These are phyloP conservation scores for Acanthococcus lagerstroemiae DNA, from an alignment of 2,888 invertebrate genomes.

Conservation along the genomic window DNA sequence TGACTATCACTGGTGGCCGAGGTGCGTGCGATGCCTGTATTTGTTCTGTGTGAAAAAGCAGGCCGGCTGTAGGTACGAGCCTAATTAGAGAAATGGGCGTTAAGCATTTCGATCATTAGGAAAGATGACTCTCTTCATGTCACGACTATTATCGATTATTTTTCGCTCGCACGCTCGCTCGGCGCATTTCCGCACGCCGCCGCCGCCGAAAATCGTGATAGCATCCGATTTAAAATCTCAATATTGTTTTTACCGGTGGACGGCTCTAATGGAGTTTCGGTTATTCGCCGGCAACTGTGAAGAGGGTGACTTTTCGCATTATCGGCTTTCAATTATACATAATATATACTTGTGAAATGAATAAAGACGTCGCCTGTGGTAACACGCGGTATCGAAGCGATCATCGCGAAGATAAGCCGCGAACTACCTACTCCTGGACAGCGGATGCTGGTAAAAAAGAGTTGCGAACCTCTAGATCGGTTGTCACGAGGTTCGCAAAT, in stretches of 20 bases:
- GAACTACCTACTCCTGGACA: too few relatives aligned
- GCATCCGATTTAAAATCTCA: constrained; percentile 13
- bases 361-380: too few relatives aligned
- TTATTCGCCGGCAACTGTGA: too few relatives aligned
- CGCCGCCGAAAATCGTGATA: constrained; percentile 8
- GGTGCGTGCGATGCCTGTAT: constrained; percentile 27
- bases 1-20: constrained; percentile 17
- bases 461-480: too few relatives aligned
- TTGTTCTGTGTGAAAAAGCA: constrained; percentile 21
- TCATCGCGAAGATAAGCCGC: too few relatives aligned
- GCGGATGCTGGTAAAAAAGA: too few relatives aligned
- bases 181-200: background rate
- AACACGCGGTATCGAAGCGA: too few relatives aligned
- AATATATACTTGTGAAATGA: too few relatives aligned
- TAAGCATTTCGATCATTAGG: constrained; percentile 22
- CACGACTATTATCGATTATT: background rate
- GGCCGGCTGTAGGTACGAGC: constrained; percentile 16
- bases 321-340: too few relatives aligned
- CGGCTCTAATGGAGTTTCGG: too few relatives aligned
- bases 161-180: background rate
- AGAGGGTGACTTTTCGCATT: too few relatives aligned
- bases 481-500: too few relatives aligned
- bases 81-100: constrained; percentile 29
- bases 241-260: background rate
- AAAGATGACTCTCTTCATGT: constrained; percentile 28